Percentiles rank a stretch among this genome's conserved stretches.
Conservation (phyloP, 2,888 invertebrate species). For the Chrysomela aeneicollis region DNA sequence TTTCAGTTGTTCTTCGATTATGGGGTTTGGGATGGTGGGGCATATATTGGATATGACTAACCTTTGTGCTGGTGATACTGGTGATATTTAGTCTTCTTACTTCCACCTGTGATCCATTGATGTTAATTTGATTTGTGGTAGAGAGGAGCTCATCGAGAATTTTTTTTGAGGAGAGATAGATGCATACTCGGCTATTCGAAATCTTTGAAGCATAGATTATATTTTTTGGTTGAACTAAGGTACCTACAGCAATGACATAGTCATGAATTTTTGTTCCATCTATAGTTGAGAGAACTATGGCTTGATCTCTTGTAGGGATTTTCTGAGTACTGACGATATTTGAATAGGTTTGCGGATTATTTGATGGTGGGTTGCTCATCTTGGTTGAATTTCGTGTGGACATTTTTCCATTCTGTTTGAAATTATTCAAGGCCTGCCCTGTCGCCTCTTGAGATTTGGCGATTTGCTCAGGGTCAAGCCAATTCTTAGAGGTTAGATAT, state of each 20-base stretch:
- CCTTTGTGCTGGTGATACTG: slow-evolving; percentile 12
- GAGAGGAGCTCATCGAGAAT: slow-evolving; percentile 6
- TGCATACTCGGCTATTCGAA: slow-evolving; percentile 4
- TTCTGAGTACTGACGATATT: slow-evolving; percentile 5
- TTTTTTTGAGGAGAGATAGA: not conserved
- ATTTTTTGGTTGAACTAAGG: slow-evolving; percentile 9
- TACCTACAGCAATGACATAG: slow-evolving; percentile 10
- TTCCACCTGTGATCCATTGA: not conserved
- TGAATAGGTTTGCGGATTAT: no score
- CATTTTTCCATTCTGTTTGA: slow-evolving; percentile 1
- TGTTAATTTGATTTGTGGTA: not conserved
- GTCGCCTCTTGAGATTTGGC: not conserved
- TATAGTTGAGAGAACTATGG: slow-evolving; percentile 6
- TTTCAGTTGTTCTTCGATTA: slow-evolving; percentile 11
- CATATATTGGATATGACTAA: slow-evolving; percentile 9
- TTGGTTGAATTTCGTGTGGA: not conserved
- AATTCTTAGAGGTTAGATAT: no score
- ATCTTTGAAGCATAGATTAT: slow-evolving; percentile 7
- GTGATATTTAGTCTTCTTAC: slow-evolving; percentile 1
- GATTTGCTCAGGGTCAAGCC: not conserved
- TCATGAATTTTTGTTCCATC: slow-evolving; percentile 8
- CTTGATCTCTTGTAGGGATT: slow-evolving; percentile 3
- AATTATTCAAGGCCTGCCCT: slow-evolving; percentile 3
- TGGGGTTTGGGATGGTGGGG: not conserved
- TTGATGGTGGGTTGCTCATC: slow-evolving; percentile 3